These are phyloP conservation scores for Ladona fulva DNA, from an alignment of 1,140 invertebrate species.

Conservation along the genomic window DNA sequence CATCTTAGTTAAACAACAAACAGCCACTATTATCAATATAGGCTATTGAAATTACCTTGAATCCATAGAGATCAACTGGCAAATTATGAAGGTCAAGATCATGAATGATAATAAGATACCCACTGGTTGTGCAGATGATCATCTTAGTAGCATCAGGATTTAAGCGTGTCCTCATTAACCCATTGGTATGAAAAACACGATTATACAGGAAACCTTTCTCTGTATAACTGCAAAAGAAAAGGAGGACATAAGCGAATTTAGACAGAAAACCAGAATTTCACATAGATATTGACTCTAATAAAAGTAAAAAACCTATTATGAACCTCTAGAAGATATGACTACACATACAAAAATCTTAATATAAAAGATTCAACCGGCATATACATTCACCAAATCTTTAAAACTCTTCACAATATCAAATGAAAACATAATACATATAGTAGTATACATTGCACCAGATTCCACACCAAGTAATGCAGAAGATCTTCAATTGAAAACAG, in stretches of 20 bases:
- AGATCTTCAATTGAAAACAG: too few relatives aligned
- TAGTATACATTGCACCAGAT: too few relatives aligned
- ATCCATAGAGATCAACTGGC: constrained; percentile 69
- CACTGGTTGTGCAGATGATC: constrained; percentile 80
- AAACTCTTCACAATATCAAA: too few relatives aligned
- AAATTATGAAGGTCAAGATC: constrained; percentile 73
- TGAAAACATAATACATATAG: too few relatives aligned
- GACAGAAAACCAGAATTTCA: background rate
- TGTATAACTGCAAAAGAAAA: constrained; percentile 43
- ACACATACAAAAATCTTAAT: too few relatives aligned
- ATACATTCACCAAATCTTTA: too few relatives aligned
- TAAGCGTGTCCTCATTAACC: constrained; percentile 80
- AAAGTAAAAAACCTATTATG: too few relatives aligned
- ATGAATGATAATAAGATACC: constrained; percentile 83
- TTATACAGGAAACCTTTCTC: constrained; percentile 68
- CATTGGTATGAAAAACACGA: constrained; percentile 71
- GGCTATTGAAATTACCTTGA: constrained; percentile 57
- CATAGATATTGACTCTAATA: background rate
- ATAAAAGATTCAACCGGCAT: too few relatives aligned
- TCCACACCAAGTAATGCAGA: too few relatives aligned
- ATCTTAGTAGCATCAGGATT: constrained; percentile 78
- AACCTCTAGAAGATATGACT: too few relatives aligned
- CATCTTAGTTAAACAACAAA: too few relatives aligned
- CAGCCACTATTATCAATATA: too few relatives aligned
- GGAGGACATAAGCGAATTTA: background rate